A percentile compares a stretch with the other conserved stretches of the same genome.
Conservation (phyloP, 2,888 invertebrate species). For the Achlya flavicornis region DNA sequence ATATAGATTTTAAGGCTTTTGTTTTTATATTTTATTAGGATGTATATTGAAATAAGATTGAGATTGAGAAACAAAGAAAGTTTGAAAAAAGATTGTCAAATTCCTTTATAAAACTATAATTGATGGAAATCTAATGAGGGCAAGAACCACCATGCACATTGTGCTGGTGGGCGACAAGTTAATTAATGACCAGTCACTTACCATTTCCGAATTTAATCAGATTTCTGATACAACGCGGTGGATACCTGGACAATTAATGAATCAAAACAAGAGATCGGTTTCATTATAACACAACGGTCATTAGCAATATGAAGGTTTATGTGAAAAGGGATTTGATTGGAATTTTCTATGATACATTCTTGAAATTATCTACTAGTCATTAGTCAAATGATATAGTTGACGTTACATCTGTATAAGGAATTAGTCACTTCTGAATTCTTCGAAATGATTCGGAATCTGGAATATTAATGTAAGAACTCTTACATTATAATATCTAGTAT, state of each 20-base stretch:
- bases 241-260: slow-evolving; percentile 1
- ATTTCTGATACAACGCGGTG: slow-evolving; percentile 5
- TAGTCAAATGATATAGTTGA: too few relatives aligned
- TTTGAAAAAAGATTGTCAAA: background rate
- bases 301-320: background rate
- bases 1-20: too few relatives aligned
- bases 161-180: background rate
- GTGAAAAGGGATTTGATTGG: background rate
- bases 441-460: too few relatives aligned
- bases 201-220: slow-evolving; percentile 1
- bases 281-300: background rate
- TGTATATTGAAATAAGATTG: too few relatives aligned
- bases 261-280: background rate
- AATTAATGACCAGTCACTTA: slow-evolving; percentile 12
- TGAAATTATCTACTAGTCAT: background rate
- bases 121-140: background rate
- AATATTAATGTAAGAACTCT: too few relatives aligned
- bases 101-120: slow-evolving; percentile 13
- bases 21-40: too few relatives aligned
- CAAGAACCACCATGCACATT: background rate
- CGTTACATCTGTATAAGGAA: too few relatives aligned
- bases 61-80: too few relatives aligned
- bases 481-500: too few relatives aligned
- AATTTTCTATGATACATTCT: too few relatives aligned
- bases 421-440: too few relatives aligned